phyloP scores from a whole-genome alignment of 37 sponge, comb jelly and placozoan genomes.

The Amphimedon queenslandica region DNA sequence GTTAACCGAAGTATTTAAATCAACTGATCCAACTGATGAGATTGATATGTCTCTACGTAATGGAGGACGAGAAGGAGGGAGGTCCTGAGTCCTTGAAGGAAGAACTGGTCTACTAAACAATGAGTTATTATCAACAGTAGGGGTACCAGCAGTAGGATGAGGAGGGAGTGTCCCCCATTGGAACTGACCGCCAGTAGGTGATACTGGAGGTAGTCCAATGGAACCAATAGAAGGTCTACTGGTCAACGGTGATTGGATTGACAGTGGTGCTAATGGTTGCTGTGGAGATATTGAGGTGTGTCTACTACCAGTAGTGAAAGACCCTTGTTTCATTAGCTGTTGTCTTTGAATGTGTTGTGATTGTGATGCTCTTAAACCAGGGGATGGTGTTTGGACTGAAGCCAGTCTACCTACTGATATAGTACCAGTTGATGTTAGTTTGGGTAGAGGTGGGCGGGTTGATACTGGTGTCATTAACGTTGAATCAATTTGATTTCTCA shows the following conservation, averaged over 20 bases:
- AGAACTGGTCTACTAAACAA: background rate
- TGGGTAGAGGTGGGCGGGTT: background rate
- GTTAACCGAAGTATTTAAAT: background rate
- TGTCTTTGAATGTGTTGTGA: background rate
- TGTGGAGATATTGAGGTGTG: too few species aligned
- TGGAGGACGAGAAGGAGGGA: background rate
- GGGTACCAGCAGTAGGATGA: background rate
- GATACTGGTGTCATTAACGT: background rate
- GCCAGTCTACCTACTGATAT: background rate
- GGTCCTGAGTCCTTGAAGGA: background rate
- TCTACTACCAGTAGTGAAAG: too few species aligned
- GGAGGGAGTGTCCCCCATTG: background rate
- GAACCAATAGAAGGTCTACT: background rate
- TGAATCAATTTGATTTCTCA: background rate
- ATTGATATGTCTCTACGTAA: background rate
- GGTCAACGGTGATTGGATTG: background rate
- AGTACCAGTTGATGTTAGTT: background rate
- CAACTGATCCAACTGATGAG: background rate
- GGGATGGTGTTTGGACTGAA: slow-evolving; percentile 3
- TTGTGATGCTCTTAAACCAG: background rate
- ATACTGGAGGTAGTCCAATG: background rate
- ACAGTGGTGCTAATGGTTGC: background rate
- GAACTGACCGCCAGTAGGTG: background rate
- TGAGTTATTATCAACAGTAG: too few species aligned
- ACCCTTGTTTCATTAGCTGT: background rate